Evolutionary conservation across 2,797 vertebrate species (phyloP), one percentile per base, ranked within the genome.

Genomic region (Alcedo quadribrachys): DNA sequence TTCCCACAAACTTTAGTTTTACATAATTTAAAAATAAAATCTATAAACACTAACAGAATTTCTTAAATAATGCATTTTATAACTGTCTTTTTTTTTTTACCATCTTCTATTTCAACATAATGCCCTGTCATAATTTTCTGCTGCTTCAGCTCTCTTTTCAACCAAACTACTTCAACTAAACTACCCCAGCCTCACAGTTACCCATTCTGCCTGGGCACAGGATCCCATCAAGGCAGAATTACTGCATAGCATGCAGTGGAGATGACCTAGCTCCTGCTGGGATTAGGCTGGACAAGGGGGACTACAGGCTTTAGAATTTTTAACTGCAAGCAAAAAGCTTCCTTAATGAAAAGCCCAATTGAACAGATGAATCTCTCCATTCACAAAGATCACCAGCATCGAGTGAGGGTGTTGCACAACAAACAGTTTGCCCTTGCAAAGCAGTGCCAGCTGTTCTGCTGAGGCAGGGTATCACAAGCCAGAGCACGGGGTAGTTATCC

Each of bases 1-100:
- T 83, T 53, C 77, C 73, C 90, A 88, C 60, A 62, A 86, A 82
- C n/a, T 85, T 86, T 51, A 74, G 84, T 92, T 92, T 87, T 86
- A 70, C 4, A 62, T 65, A 0, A 55, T 55, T 87, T 43, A 87
- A 87, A 94, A 93, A 57, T 70, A 93, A 85, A 87, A 61, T 43
- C 45, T 30, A 32, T 62, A 62, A 81, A 74, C 70, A 83, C 8
- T 20, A 70, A n/a, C 35, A 76, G 13, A 48, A 66, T 81, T 80
- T 92, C 37, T 93, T 84, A 89, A 24, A 43, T 51, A 61, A 86
- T 45, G 9, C 11, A 61, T 48, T 89, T 76, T 67, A 51, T 20
- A 65, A 80, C 35, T 57, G 78, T 43, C 54, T 46, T 25, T 22
- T 83, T 55, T 2, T 1, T 3, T 4, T 33, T 33, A 40, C 28